phyloP scores from a whole-genome alignment of 2,113 vertebrate species.

The Chascanopsetta lugubris region DNA sequence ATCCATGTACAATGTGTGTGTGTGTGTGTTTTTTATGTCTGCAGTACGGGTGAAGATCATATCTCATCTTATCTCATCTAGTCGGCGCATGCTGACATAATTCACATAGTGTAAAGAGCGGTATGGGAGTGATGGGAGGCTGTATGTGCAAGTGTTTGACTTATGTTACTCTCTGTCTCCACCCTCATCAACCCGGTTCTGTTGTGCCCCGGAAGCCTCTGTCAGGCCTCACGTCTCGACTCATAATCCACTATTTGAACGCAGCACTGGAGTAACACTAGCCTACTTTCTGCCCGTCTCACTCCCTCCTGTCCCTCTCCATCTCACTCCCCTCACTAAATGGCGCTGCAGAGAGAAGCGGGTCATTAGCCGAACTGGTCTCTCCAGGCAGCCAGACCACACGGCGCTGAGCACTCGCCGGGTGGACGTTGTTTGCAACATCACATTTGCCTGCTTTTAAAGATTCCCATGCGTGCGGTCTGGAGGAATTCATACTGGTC shows the following conservation, averaged over 20 bases:
- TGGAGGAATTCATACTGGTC: slow-evolving; percentile 69
- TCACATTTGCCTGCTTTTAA: too few relatives aligned
- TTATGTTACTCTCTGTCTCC: slow-evolving; percentile 32
- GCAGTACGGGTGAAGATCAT: too few relatives aligned
- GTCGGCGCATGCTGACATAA: slow-evolving; percentile 11
- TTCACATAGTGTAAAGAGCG: slow-evolving; percentile 10
- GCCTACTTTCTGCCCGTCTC: neutral
- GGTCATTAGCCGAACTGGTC: slow-evolving; percentile 50
- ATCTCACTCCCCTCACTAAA: neutral
- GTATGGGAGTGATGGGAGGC: neutral
- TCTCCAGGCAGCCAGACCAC: slow-evolving; percentile 28
- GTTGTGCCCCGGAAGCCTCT: neutral
- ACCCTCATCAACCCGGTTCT: slow-evolving; percentile 1
- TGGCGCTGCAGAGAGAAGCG: slow-evolving; percentile 2
- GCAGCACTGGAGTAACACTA: neutral
- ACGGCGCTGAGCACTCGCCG: neutral
- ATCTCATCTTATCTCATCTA: too few relatives aligned
- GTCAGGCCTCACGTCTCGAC: neutral
- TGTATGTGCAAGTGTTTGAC: neutral
- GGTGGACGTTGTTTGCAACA: slow-evolving; percentile 38
- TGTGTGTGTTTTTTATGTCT: too few relatives aligned
- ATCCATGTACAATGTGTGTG: too few relatives aligned
- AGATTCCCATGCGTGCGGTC: slow-evolving; percentile 56
- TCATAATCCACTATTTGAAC: slow-evolving; percentile 1
- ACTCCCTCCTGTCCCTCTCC: too few relatives aligned